A percentile compares a stretch with the other conserved stretches of the same genome.
Evolutionary conservation across 1,140 invertebrate genomes (phyloP).

Genomic region (Bombus affinis): DNA sequence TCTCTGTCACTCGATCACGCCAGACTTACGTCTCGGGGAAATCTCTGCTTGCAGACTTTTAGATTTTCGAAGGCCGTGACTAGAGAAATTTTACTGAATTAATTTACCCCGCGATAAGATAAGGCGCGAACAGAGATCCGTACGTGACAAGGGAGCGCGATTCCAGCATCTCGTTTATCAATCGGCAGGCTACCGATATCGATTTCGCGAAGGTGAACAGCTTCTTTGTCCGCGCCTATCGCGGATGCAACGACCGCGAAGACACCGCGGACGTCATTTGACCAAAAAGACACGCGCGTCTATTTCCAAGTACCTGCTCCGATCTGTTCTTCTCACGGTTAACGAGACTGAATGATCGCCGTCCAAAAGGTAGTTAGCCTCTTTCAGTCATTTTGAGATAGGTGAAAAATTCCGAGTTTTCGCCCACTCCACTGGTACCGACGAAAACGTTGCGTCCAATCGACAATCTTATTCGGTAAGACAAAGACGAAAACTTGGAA

Average conservation of each 20-base stretch:
- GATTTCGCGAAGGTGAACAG: conserved; percentile 38
- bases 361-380: neutral
- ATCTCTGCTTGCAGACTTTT: neutral
- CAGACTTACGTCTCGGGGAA: neutral
- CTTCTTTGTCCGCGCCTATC: neutral
- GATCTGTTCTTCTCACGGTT: neutral
- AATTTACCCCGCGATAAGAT: conserved; percentile 39
- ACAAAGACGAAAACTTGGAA: too few species aligned
- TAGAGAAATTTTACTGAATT: conserved; percentile 34
- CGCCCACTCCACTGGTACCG: too few species aligned
- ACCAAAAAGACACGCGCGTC: conserved; percentile 20
- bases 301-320: neutral
- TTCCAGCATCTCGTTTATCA: conserved; percentile 45
- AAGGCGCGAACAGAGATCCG: conserved; percentile 17
- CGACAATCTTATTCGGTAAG: too few species aligned
- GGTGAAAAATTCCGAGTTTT: too few species aligned
- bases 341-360: conserved; percentile 27
- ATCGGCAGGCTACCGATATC: conserved; percentile 23
- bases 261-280: conserved; percentile 11
- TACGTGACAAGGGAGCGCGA: neutral
- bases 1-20: conserved; percentile 30
- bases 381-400: neutral
- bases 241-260: too few species aligned
- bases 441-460: too few species aligned
- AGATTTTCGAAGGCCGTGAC: neutral